Percentiles rank a stretch among this genome's conserved stretches.
phyloP scores from a whole-genome alignment of 2,888 invertebrate genomes.

The Nephrotoma appendiculata region DNA sequence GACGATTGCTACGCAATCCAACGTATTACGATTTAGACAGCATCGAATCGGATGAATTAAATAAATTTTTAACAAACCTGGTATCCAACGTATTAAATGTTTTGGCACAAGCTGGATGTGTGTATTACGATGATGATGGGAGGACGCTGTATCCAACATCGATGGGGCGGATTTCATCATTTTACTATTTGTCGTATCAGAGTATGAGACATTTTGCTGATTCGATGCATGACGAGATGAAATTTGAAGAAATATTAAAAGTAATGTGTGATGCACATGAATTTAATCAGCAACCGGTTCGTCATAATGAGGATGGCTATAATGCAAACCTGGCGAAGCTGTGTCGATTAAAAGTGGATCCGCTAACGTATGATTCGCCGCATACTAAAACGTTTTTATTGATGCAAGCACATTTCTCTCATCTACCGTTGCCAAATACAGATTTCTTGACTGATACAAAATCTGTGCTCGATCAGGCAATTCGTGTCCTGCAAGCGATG shows the following conservation, averaged over 20 bases:
- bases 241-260: constrained; percentile 56
- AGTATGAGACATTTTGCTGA: constrained; percentile 76
- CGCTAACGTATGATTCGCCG: constrained; percentile 71
- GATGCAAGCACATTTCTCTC: constrained; percentile 88
- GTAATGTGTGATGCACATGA: constrained; percentile 78
- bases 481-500: constrained; percentile 94
- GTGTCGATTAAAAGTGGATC: constrained; percentile 57
- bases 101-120: constrained; percentile 62
- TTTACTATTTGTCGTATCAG: constrained; percentile 87
- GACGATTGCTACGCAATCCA: constrained; percentile 83
- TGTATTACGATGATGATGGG: constrained; percentile 58
- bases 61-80: constrained; percentile 62
- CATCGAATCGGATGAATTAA: constrained; percentile 50
- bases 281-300: constrained; percentile 84
- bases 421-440: constrained; percentile 66
- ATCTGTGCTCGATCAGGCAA: constrained; percentile 90
- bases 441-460: constrained; percentile 96
- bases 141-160: constrained; percentile 41
- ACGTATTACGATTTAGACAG: constrained; percentile 72
- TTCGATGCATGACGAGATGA: constrained; percentile 45
- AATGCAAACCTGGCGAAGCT: constrained; percentile 74
- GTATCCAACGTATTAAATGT: constrained; percentile 65
- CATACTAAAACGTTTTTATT: constrained; percentile 88
- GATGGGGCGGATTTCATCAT: constrained; percentile 87
- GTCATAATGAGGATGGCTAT: constrained; percentile 91